A percentile compares a stretch with the other conserved stretches of the same genome.
These are phyloP conservation scores for Caenorhabditis plicata DNA, from an alignment of 2,888 invertebrate species.

Conservation along the genomic window DNA sequence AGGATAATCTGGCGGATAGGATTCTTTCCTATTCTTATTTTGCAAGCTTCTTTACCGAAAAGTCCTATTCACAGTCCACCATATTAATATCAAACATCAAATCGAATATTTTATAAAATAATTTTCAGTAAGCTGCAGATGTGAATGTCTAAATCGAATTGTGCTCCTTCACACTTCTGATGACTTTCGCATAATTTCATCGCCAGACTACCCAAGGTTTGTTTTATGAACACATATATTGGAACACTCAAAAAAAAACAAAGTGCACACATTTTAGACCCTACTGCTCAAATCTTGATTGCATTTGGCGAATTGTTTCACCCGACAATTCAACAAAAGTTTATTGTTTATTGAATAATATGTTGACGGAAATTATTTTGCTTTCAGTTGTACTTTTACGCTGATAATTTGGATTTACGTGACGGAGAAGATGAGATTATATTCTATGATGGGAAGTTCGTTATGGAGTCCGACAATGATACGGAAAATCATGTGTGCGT, in stretches of 20 bases:
- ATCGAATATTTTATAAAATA: too few relatives aligned
- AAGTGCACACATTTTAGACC: too few relatives aligned
- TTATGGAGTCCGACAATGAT: slow-evolving; percentile 8
- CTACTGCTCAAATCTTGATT: slow-evolving; percentile 32
- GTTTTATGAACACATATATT: neutral
- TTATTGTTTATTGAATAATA: neutral
- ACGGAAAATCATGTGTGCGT: slow-evolving; percentile 9
- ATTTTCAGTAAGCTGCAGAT: neutral
- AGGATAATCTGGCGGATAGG: too few relatives aligned
- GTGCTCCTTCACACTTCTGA: slow-evolving; percentile 21
- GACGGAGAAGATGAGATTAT: slow-evolving; percentile 25
- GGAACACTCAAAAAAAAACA: too few relatives aligned
- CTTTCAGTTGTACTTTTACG: slow-evolving; percentile 28
- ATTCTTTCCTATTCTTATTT: too few relatives aligned
- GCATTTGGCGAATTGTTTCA: slow-evolving; percentile 37
- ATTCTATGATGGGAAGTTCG: slow-evolving; percentile 27
- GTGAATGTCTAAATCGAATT: slow-evolving; percentile 30
- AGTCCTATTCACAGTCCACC: too few relatives aligned
- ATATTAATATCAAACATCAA: too few relatives aligned
- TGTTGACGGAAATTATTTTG: neutral
- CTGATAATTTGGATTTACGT: slow-evolving; percentile 40
- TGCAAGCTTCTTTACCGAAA: too few relatives aligned
- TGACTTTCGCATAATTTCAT: slow-evolving; percentile 29
- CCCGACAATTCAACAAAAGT: slow-evolving; percentile 28
- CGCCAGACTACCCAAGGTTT: slow-evolving; percentile 39